These are phyloP conservation scores for Cheilinus undulatus DNA, from an alignment of 2,113 vertebrate genomes.

Conservation along the genomic window DNA sequence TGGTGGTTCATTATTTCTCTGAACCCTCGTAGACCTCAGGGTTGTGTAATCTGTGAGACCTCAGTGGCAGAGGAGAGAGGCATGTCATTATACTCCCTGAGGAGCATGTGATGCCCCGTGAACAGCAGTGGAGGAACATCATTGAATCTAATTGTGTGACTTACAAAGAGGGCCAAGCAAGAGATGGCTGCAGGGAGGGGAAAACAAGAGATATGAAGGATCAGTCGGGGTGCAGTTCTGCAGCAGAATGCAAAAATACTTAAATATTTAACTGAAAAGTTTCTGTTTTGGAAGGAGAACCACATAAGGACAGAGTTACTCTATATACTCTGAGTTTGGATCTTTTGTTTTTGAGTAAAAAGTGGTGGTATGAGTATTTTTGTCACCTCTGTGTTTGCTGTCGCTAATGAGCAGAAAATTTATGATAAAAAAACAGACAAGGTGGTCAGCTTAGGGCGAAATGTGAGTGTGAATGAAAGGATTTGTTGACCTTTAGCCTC, in stretches of 20 bases:
- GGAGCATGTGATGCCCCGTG: constrained; percentile 71
- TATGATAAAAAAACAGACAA: not conserved
- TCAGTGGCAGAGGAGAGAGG: not conserved
- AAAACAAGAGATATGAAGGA: constrained; percentile 20
- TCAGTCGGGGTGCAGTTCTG: constrained; percentile 30
- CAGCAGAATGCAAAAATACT: constrained; percentile 20
- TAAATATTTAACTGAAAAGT: constrained; percentile 13
- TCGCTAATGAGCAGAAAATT: not conserved
- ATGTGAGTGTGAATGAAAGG: constrained; percentile 4
- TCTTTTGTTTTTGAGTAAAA: not conserved
- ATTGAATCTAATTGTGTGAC: constrained; percentile 62
- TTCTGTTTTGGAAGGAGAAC: constrained; percentile 9
- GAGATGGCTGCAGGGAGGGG: constrained; percentile 33
- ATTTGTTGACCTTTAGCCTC: constrained; percentile 61
- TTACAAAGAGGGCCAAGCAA: constrained; percentile 7
- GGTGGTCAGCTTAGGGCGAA: not conserved
- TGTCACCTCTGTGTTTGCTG: not conserved
- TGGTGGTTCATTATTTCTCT: constrained; percentile 55
- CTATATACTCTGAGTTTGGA: too few relatives aligned
- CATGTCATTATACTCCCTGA: constrained; percentile 13
- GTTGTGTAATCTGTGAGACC: constrained; percentile 22
- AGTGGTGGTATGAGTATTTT: not conserved
- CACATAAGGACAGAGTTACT: not conserved
- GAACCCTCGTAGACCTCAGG: constrained; percentile 28
- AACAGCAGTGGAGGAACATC: constrained; percentile 59